Evolutionary conservation across 92 coral and sea anemone species (phyloP).

Genomic region (Phenganax subtilis): DNA sequence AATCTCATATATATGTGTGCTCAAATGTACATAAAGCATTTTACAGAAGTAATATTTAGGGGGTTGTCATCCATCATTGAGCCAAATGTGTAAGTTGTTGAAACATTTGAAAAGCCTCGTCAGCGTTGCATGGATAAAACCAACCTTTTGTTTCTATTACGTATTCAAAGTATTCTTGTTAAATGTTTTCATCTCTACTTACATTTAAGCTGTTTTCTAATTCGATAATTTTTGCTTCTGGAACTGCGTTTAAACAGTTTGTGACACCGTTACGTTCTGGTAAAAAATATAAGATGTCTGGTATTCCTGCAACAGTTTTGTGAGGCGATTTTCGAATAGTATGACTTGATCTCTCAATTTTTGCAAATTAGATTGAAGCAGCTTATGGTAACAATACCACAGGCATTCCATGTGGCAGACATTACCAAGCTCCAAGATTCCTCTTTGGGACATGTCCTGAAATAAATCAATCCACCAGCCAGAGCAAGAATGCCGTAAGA

Average conservation of each 20-base stretch:
- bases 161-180: not conserved
- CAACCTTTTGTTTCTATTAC: constrained; percentile 9
- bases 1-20: not conserved
- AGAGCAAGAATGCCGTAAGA: not conserved
- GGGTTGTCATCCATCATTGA: not conserved
- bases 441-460: not conserved
- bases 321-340: not conserved
- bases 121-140: not conserved
- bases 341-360: constrained; percentile 1
- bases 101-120: not conserved
- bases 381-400: not conserved
- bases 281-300: constrained; percentile 10
- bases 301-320: constrained; percentile 3
- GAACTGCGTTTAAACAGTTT: not conserved
- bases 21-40: not conserved
- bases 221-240: not conserved
- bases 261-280: constrained; percentile 15
- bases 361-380: not conserved
- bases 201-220: not conserved
- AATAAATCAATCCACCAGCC: constrained; percentile 6
- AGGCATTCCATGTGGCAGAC: constrained; percentile 4
- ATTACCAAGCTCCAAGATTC: constrained; percentile 5
- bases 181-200: not conserved
- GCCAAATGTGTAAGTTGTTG: not conserved
- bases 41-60: not conserved